Conservation (phyloP, 1,140 invertebrate genomes). For the Rhagoletis pomonella region DNA sequence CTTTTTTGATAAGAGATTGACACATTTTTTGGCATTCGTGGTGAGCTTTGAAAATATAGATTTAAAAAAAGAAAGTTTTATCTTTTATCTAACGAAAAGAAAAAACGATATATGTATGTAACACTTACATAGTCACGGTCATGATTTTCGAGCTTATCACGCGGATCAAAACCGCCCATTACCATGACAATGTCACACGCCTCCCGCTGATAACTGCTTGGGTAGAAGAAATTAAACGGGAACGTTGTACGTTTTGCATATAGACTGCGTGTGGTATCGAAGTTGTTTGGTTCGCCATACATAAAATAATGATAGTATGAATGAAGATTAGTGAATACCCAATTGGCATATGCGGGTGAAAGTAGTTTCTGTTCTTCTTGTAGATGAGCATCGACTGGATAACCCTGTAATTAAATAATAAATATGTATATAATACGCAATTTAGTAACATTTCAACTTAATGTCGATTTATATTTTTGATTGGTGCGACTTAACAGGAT, state of each 20-base stretch:
- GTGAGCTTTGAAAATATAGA: constrained; percentile 63
- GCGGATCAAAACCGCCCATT: constrained; percentile 79
- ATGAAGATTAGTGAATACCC: constrained; percentile 82
- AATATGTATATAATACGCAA: constrained; percentile 6
- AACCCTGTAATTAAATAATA: constrained; percentile 77
- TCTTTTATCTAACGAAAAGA: neutral
- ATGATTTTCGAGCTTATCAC: constrained; percentile 73
- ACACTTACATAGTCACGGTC: constrained; percentile 65
- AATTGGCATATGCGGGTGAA: constrained; percentile 81
- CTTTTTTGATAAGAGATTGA: constrained; percentile 86
- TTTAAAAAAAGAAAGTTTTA: neutral
- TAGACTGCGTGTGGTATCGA: constrained; percentile 84
- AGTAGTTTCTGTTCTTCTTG: constrained; percentile 81
- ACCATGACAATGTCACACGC: constrained; percentile 78
- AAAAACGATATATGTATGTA: neutral
- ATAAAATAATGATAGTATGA: constrained; percentile 78
- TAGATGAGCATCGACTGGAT: constrained; percentile 82
- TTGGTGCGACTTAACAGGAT: neutral
- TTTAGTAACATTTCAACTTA: neutral
- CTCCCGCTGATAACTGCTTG: constrained; percentile 80
- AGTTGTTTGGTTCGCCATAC: constrained; percentile 90
- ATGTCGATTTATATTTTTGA: too few relatives aligned
- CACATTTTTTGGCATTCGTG: constrained; percentile 84
- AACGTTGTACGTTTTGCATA: constrained; percentile 87
- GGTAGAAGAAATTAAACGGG: constrained; percentile 90